Evolutionary conservation across 1,140 invertebrate species (phyloP).

Genomic region (Apis dorsata): DNA sequence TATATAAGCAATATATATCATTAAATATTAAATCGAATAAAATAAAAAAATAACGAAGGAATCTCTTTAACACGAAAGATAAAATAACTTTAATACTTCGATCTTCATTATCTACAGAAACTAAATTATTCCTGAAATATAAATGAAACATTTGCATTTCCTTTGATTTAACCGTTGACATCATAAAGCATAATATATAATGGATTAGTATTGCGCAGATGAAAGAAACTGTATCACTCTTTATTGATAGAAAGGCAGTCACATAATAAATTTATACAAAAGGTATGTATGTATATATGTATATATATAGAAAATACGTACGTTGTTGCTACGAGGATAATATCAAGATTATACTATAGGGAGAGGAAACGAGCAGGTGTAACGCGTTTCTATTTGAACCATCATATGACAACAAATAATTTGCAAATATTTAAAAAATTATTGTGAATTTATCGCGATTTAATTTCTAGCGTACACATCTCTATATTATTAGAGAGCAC

Average conservation of each 20-base stretch:
- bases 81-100: neutral
- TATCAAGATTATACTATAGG: conserved; percentile 46
- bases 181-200: neutral
- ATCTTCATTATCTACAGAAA: neutral
- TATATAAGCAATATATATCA: neutral
- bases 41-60: neutral
- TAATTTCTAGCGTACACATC: conserved; percentile 19
- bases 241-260: conserved; percentile 63
- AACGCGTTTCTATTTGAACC: neutral
- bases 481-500: conserved; percentile 50
- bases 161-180: neutral
- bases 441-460: neutral
- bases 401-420: conserved; percentile 3
- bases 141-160: neutral
- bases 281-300: conserved; percentile 11
- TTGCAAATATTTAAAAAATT: conserved; percentile 14
- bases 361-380: conserved; percentile 32
- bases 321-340: conserved; percentile 37
- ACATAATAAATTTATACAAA: conserved; percentile 55
- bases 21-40: neutral
- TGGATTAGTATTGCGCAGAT: conserved; percentile 1
- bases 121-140: conserved; percentile 22
- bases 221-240: conserved; percentile 36
- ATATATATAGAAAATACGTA: conserved; percentile 43
- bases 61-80: neutral